Evolutionary conservation across 2,113 vertebrate genomes (phyloP), one percentile per base, ranked within the genome.

Genomic region (Lophius piscatorius): DNA sequence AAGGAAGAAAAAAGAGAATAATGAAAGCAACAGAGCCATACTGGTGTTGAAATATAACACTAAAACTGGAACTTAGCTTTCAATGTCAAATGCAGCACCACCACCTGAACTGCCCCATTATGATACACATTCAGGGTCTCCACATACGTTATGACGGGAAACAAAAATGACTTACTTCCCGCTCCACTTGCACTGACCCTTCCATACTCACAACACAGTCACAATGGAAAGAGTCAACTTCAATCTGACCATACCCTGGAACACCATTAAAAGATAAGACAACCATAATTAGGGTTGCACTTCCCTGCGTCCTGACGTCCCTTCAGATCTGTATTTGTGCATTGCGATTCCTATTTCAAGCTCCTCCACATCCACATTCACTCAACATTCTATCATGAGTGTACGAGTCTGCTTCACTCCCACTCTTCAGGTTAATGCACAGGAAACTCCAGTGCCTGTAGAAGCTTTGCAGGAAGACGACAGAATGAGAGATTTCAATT

Each of bases 181-280:
- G 71, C 58, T 78, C 48, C 52, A 84, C 83, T 83, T 69, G 74
- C 39, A 64, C 70, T 88, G 85, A 90, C 78, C 88, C 64, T 49
- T 82, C 64, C 67, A 72, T 73, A 69, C 61, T 61, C 34, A 9
- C 78, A 50, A 70, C 45, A 39, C 51, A 55, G 65, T 74, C 68
- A 56, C 68, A 29, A 70, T 26, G 62, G 60, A 70, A 47, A 82
- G 71, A 79, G 81, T 91, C 88, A 80, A 82, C 87, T 88, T 86
- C 82, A 88, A 89, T 89, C 82, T 87, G 77, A 45, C 67, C 74
- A 74, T 63, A 54, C 52, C 64, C 38, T 20, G 45, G 56, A 78
- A 86, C 71, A 68, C 74, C 73, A 85, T 84, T 82, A 90, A 86
- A 82, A 83, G 84, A 88, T 85, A 84, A 89, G 88, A 91, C 86